phyloP scores from a whole-genome alignment of 2,113 vertebrate species.

The Anas platyrhynchos region DNA sequence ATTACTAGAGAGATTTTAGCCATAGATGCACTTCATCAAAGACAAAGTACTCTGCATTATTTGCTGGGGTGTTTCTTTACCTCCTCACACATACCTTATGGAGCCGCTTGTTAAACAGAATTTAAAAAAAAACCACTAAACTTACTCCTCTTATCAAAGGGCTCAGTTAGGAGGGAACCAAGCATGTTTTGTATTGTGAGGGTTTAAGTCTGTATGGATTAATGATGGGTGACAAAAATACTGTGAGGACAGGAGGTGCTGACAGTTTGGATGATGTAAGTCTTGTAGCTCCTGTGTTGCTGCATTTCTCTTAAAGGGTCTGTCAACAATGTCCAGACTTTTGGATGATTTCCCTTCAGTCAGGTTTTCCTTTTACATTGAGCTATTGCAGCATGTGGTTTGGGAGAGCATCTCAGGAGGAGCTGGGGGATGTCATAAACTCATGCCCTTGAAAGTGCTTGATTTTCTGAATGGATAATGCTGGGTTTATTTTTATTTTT shows the following conservation, averaged over 20 bases:
- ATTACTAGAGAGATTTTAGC: neutral
- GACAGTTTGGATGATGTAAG: conserved; percentile 37
- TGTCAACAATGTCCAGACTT: conserved; percentile 22
- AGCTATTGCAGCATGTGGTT: accelerated
- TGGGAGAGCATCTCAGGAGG: neutral
- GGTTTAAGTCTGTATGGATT: conserved; percentile 9
- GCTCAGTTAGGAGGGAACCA: neutral
- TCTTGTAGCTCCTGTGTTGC: conserved; percentile 35
- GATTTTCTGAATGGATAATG: neutral
- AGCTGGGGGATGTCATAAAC: neutral
- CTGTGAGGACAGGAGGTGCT: conserved; percentile 39
- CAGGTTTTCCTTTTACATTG: neutral
- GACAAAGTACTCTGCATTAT: neutral
- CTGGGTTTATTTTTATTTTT: neutral
- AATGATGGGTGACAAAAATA: conserved; percentile 34
- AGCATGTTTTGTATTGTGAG: neutral
- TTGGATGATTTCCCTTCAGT: conserved; percentile 5
- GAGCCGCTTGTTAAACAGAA: neutral
- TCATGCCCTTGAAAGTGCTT: neutral
- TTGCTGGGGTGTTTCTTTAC: neutral
- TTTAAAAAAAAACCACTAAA: neutral
- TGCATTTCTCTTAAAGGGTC: conserved; percentile 26
- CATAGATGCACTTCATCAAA: neutral
- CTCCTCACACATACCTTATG: neutral
- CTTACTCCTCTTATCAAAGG: neutral